phyloP scores from a whole-genome alignment of 2,113 vertebrate species.

The Tapirus terrestris region DNA sequence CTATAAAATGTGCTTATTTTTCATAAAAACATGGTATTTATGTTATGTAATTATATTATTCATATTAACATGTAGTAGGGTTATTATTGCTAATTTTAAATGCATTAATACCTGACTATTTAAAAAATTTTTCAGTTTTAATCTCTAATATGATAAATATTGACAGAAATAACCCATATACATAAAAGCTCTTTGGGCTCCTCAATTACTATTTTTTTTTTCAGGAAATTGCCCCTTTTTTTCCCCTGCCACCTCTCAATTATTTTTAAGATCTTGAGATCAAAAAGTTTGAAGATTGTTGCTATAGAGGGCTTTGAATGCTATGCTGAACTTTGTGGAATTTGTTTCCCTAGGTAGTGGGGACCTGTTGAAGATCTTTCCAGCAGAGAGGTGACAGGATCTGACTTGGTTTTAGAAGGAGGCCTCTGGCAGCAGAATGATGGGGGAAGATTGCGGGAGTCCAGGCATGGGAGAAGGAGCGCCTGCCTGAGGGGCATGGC shows the following conservation, averaged over 20 bases:
- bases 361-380: not conserved
- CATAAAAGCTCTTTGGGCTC: not conserved
- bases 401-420: not conserved
- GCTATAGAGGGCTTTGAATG: not conserved
- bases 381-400: not conserved
- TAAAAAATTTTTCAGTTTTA: not conserved
- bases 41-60: not conserved
- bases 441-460: not conserved
- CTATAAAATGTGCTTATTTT: not conserved
- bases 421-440: not conserved
- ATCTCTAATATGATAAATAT: not conserved
- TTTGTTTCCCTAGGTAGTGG: not conserved
- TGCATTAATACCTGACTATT: not conserved
- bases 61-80: not conserved
- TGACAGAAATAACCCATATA: not conserved
- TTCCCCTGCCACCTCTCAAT: not conserved
- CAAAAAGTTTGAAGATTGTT: not conserved
- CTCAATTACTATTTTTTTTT: not conserved
- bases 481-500: not conserved
- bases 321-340: not conserved
- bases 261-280: constrained; percentile 32
- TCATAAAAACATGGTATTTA: not conserved
- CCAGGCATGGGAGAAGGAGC: not conserved
- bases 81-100: not conserved
- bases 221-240: not conserved